Base-by-base conservation (phyloP, 2,113 vertebrate species). In the Thomomys bottae region DNA sequence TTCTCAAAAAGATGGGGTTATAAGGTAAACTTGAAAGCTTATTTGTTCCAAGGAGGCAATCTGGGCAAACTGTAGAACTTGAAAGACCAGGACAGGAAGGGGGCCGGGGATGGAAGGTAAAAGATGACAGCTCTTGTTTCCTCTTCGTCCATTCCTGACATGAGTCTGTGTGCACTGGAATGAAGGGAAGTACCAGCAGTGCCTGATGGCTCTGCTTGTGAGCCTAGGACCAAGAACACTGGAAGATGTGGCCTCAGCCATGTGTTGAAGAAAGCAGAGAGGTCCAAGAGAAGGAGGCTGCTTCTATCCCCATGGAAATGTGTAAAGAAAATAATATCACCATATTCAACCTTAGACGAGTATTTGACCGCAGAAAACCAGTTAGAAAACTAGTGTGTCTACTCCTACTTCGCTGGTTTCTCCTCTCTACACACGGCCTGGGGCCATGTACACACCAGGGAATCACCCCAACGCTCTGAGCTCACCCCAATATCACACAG, bases 381-480 rank as follows among this genome's bases (percentile, higher is more conserved):
- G 26, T 17, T 54, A 42, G 66, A 84, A 95, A 91, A 79, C 9
- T 40, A 87, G 4, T n/a, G n/a, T 30, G 26, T 66, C 34, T 38
- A 11, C 10, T 82, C n/a, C 0, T 18, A 40, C 8, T 36, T 38
- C 54, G 23, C 61, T 30, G 3, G 5, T 54, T 64, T 81, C 38
- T 7, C 12, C 2, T 18, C 32, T 59, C 38, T 40, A 10, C 5
- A 0, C 4, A 10, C 5, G 4, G 12, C 24, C 59, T 77, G n/a
- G 49, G 4, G 49, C 11, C 49, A 54, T 4, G 49, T 4, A 17
- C 49, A 54, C 49, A 54, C 49, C 12, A 14, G 17, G 49, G 49
- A 0, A 4, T 23, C 0, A 11, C 26, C 9, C 12, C 6, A 4
- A 0, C 1, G 6, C 28, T 61, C 30, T 7, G 3, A 3, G 17